These are phyloP conservation scores for Lasioglossum villosulum DNA, from an alignment of 2,888 invertebrate species.

Conservation along the genomic window DNA sequence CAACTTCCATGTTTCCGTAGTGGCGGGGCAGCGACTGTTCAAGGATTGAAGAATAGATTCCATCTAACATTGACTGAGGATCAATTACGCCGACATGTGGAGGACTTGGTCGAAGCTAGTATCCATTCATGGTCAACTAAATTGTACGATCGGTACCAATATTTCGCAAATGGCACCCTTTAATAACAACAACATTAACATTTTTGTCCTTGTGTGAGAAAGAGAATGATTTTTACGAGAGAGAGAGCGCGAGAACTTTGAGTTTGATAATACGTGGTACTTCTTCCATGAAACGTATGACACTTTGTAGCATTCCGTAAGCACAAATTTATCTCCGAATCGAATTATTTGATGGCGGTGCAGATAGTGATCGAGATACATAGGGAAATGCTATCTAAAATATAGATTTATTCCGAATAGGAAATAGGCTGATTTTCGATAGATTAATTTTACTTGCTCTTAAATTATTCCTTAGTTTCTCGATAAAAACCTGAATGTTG, in stretches of 20 bases:
- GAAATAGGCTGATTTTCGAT: constrained; percentile 58
- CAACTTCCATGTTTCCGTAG: constrained; percentile 98
- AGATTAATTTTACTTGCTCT: constrained; percentile 61
- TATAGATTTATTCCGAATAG: constrained; percentile 62
- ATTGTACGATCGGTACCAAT: constrained; percentile 99
- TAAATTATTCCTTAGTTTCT: constrained; percentile 70
- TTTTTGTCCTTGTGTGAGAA: constrained; percentile 39
- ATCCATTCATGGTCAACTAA: constrained; percentile 98
- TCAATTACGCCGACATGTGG: constrained; percentile 96
- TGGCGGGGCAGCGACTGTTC: constrained; percentile 95
- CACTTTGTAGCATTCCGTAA: constrained; percentile 75
- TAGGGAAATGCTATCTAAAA: constrained; percentile 59
- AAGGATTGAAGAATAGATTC: constrained; percentile 96
- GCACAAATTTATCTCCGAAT: constrained; percentile 74
- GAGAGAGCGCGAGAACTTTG: constrained; percentile 23
- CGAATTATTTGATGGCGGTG: constrained; percentile 54
- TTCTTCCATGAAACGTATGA: constrained; percentile 70
- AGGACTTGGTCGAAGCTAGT: constrained; percentile 97
- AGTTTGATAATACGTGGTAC: constrained; percentile 57
- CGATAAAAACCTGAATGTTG: constrained; percentile 22
- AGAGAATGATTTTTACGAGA: constrained; percentile 49
- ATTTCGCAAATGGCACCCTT: constrained; percentile 98
- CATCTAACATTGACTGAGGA: constrained; percentile 97
- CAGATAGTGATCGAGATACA: constrained; percentile 42
- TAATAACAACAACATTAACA: constrained; percentile 82